A percentile compares a stretch with the other conserved stretches of the same genome.
Conservation (phyloP, 2,888 invertebrate species). For the Troglohyphantes excavatus region DNA sequence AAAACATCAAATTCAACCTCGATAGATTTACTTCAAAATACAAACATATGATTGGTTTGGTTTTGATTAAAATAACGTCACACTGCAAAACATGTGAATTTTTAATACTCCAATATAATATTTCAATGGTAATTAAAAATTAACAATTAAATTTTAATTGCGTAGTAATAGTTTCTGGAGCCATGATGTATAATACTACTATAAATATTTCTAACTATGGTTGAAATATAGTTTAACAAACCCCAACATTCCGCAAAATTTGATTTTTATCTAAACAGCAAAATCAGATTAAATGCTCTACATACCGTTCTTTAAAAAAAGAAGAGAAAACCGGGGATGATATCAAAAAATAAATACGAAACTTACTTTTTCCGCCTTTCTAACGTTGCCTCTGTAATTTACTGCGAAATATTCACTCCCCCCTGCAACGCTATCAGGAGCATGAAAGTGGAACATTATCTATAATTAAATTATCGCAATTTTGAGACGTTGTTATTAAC, state of each 20-base stretch:
- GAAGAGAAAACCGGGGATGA: constrained; percentile 13
- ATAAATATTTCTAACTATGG: no score
- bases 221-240: no score
- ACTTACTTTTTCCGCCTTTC: neutral
- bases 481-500: constrained; percentile 67
- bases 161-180: no score
- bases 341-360: constrained; percentile 32
- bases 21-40: no score
- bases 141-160: no score
- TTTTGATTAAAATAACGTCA: no score
- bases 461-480: constrained; percentile 71
- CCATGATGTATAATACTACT: no score
- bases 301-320: neutral
- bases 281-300: constrained; percentile 33
- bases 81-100: no score
- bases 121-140: no score
- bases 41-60: no score
- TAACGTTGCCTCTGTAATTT: constrained; percentile 30
- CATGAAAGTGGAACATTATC: constrained; percentile 49
- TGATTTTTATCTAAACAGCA: constrained; percentile 14
- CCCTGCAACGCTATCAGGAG: constrained; percentile 39
- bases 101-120: no score
- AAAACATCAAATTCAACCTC: no score
- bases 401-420: constrained; percentile 34
- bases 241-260: neutral